These are phyloP conservation scores for Ochropleura leucogaster DNA, from an alignment of 2,888 invertebrate genomes.

Conservation along the genomic window DNA sequence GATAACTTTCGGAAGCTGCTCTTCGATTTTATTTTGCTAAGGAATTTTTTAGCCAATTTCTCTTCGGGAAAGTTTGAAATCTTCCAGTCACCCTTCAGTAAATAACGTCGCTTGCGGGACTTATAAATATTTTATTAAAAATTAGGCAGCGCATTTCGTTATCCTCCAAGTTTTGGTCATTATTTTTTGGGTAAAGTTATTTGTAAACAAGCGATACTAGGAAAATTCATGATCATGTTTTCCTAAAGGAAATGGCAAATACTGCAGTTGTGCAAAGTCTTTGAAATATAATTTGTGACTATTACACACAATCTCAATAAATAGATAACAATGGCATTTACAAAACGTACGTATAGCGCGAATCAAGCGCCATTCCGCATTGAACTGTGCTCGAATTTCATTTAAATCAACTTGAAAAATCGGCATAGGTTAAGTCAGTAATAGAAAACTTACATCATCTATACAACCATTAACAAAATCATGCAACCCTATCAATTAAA, in stretches of 20 bases:
- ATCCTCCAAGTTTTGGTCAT: slow-evolving; percentile 49
- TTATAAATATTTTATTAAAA: slow-evolving; percentile 71
- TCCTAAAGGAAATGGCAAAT: not conserved
- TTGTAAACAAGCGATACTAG: slow-evolving; percentile 26
- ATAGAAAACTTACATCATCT: not conserved
- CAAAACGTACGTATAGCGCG: not conserved
- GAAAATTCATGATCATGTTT: not conserved
- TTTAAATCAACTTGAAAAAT: not conserved
- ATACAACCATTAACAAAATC: not conserved
- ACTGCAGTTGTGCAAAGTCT: not conserved
- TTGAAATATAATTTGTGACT: not conserved
- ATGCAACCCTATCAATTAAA: slow-evolving; percentile 24
- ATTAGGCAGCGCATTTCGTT: slow-evolving; percentile 62
- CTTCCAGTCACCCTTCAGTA: slow-evolving; percentile 86
- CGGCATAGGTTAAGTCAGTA: not conserved
- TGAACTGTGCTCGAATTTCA: not conserved
- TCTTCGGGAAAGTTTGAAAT: slow-evolving; percentile 85
- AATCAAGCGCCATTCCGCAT: not conserved
- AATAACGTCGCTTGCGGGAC: slow-evolving; percentile 73
- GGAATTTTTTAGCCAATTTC: slow-evolving; percentile 90
- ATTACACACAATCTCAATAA: not conserved
- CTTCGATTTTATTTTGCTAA: slow-evolving; percentile 88
- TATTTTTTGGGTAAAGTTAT: slow-evolving; percentile 41
- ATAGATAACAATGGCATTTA: not conserved
- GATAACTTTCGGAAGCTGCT: slow-evolving; percentile 90